Percentiles rank a stretch among this genome's conserved stretches.
phyloP scores from a whole-genome alignment of 2,113 vertebrate genomes.

The Haplochromis vanheusdeni region DNA sequence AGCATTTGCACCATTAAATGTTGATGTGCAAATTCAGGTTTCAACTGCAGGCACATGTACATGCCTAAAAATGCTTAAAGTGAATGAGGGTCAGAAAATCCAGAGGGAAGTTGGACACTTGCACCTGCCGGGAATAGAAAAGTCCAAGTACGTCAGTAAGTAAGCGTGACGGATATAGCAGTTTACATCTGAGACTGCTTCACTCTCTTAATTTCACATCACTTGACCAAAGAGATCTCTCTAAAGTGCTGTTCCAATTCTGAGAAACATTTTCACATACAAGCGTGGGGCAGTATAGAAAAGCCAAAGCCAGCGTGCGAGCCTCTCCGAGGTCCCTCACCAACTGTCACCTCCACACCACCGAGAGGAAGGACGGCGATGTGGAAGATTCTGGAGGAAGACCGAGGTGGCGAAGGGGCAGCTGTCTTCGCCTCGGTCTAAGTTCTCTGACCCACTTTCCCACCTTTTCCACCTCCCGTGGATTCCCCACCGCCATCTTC shows the following conservation, averaged over 20 bases:
- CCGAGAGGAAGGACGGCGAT: neutral
- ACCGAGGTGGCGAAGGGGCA: conserved; percentile 51
- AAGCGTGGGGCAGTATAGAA: neutral
- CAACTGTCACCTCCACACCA: conserved; percentile 54
- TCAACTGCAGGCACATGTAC: neutral
- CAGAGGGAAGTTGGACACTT: neutral
- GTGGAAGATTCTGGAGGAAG: conserved; percentile 36
- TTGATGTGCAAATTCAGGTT: neutral
- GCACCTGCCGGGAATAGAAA: neutral
- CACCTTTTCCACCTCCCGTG: conserved; percentile 46
- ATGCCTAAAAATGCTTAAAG: neutral
- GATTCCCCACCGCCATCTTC: conserved; percentile 31
- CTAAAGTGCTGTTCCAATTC: neutral
- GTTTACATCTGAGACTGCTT: neutral
- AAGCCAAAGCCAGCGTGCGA: neutral
- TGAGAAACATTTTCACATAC: neutral
- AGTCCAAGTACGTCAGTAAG: neutral
- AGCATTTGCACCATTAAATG: neutral
- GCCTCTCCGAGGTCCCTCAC: conserved; percentile 50
- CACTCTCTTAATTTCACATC: neutral
- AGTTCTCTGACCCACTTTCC: conserved; percentile 72
- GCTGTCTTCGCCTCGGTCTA: conserved; percentile 71
- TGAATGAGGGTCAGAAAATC: neutral
- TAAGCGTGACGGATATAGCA: neutral
- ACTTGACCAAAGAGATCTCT: neutral